Evolutionary conservation across 2,113 vertebrate species (phyloP), one percentile per base, ranked within the genome.

Genomic region (Silurus meridionalis): DNA sequence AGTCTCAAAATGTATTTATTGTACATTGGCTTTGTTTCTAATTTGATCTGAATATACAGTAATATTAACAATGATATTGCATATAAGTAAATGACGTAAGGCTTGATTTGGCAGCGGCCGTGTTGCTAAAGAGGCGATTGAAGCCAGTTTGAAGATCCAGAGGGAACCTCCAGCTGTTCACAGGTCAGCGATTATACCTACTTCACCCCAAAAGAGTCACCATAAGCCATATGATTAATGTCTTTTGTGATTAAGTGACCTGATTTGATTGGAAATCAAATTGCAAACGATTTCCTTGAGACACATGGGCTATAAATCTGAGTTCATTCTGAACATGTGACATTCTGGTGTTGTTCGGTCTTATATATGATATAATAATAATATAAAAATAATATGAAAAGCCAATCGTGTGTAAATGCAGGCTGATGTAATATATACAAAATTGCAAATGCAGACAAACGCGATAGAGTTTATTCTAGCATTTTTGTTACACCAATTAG

Each of bases 111-210:
- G 5, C 89, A 99, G 98, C 78, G 98, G 98, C 82, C 96, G 95
- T 95, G 98, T 99, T 86, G 97, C 97, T 86, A 99, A 99, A 94
- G 98, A 99, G 89, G 98, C 98, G 83, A 97, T 98, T 63, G 98
- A 99, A 87, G 98, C 98, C 87, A 99, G 98, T 90, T 97, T 97
- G 71, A 98, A 97, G 94, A 99, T 99, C 91, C 97, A 98, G 93
- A 96, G 98, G 86, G 97, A 98, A 50, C 97, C 97, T 23, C 98
- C 98, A 0, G 95, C 96, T 90, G 96, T 99, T 74, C 93, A 96
- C 92, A 97, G 98, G 98, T 99, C 92, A 93, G 90, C 46, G 19
- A 50, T 60, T 60, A 57, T 4, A 37, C 13, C 2, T 8, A 69
- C n/a, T 67, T 6, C 17, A 25, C 67, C 6, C 3, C 4, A 74